A percentile compares a stretch with the other conserved stretches of the same genome.
Evolutionary conservation across 1,140 invertebrate genomes (phyloP).

Genomic region (Hyles vespertilio): DNA sequence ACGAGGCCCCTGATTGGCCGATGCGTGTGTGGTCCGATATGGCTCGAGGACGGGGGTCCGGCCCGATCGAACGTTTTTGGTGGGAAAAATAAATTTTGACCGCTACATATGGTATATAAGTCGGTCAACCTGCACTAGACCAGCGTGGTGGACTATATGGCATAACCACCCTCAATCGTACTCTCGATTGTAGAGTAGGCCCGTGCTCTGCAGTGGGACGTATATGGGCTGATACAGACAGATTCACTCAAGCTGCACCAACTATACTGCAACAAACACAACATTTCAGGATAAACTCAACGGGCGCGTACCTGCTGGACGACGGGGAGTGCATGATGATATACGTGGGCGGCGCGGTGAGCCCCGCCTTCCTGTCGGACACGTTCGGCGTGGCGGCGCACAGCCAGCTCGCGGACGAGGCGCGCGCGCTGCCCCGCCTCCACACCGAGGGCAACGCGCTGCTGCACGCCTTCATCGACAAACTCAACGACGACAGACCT

Average conservation of each 20-base stretch:
- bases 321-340: constrained; percentile 89
- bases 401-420: constrained; percentile 76
- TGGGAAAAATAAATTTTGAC: no score
- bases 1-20: no score
- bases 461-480: constrained; percentile 88
- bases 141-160: no score
- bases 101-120: no score
- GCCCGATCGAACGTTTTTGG: no score
- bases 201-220: no score
- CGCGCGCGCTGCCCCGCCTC: constrained; percentile 87
- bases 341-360: constrained; percentile 90
- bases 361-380: constrained; percentile 84
- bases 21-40: no score
- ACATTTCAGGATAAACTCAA: constrained; percentile 82
- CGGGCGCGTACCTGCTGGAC: constrained; percentile 95
- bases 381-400: constrained; percentile 77
- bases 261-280: background rate
- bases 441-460: constrained; percentile 85
- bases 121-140: no score
- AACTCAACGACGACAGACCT: constrained; percentile 91
- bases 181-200: no score
- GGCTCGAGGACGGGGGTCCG: no score
- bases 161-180: no score
- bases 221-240: no score
- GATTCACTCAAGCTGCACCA: background rate